A percentile compares a stretch with the other conserved stretches of the same genome.
phyloP scores from a whole-genome alignment of 2,888 invertebrate genomes.

The Cantharis lateralis region DNA sequence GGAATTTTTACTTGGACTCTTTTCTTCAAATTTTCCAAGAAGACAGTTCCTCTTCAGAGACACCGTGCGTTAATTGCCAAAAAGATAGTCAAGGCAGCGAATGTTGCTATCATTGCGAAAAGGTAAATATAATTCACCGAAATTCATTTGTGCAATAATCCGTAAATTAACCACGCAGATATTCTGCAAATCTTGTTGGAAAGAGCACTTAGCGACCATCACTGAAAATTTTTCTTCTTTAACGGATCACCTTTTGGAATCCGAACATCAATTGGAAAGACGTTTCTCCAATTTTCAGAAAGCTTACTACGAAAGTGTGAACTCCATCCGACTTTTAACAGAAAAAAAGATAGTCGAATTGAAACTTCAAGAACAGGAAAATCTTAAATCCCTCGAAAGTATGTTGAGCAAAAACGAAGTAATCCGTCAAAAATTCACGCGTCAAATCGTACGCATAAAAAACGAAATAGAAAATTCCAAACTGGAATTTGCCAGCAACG shows the following conservation, averaged over 20 bases:
- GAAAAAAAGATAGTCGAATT: slow-evolving; percentile 61
- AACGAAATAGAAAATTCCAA: slow-evolving; percentile 53
- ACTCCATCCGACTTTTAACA: slow-evolving; percentile 60
- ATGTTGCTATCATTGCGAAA: slow-evolving; percentile 64
- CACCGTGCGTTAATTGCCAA: slow-evolving; percentile 53
- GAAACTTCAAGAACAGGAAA: slow-evolving; percentile 54
- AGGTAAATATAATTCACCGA: slow-evolving; percentile 52
- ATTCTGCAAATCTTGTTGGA: slow-evolving; percentile 66
- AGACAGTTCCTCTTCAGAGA: slow-evolving; percentile 10
- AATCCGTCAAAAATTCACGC: slow-evolving; percentile 57
- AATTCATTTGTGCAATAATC: not conserved
- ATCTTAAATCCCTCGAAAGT: slow-evolving; percentile 55
- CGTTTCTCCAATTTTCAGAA: slow-evolving; percentile 58
- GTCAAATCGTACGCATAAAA: slow-evolving; percentile 57
- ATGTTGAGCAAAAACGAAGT: slow-evolving; percentile 57
- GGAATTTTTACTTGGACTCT: slow-evolving; percentile 69
- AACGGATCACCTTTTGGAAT: slow-evolving; percentile 61
- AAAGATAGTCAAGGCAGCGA: slow-evolving; percentile 45
- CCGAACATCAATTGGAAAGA: slow-evolving; percentile 54
- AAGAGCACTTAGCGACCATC: slow-evolving; percentile 64
- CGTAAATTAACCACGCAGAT: slow-evolving; percentile 55
- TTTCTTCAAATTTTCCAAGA: slow-evolving; percentile 60
- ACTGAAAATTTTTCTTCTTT: slow-evolving; percentile 62
- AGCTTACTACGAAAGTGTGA: slow-evolving; percentile 61
- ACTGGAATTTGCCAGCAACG: slow-evolving; percentile 45